phyloP scores from a whole-genome alignment of 2,797 vertebrate genomes.

The Sebastiscus albofasciatus region DNA sequence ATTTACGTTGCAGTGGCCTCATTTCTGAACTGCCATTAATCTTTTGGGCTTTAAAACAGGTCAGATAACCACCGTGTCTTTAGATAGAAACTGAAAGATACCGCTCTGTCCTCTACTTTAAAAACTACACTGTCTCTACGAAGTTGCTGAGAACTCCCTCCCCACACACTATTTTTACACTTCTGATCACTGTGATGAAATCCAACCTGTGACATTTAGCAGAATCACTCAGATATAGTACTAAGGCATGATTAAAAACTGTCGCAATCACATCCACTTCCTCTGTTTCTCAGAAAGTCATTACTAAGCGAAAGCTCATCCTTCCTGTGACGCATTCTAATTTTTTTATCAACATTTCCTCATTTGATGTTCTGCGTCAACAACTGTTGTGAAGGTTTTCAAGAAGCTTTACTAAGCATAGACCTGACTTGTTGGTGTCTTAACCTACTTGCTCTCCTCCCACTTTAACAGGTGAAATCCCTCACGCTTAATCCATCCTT shows the following conservation, averaged over 20 bases:
- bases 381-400: not conserved
- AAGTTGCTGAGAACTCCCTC: not conserved
- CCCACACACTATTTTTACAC: not conserved
- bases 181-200: not conserved
- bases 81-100: not conserved
- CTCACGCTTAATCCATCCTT: not conserved
- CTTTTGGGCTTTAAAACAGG: not conserved
- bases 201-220: not conserved
- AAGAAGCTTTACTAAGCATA: not conserved
- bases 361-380: not conserved
- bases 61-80: not conserved
- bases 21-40: not conserved
- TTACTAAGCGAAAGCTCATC: slow-evolving; percentile 38
- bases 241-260: not conserved
- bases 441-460: not conserved
- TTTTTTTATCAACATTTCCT: slow-evolving; percentile 40
- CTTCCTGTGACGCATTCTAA: slow-evolving; percentile 44
- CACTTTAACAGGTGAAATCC: not conserved
- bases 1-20: not conserved
- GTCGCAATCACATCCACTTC: slow-evolving; percentile 52
- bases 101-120: not conserved
- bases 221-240: not conserved
- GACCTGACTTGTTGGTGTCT: not conserved
- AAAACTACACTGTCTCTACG: not conserved
- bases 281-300: slow-evolving; percentile 54